Conservation (phyloP, 2,888 invertebrate species). For the Eupeodes luniger region DNA sequence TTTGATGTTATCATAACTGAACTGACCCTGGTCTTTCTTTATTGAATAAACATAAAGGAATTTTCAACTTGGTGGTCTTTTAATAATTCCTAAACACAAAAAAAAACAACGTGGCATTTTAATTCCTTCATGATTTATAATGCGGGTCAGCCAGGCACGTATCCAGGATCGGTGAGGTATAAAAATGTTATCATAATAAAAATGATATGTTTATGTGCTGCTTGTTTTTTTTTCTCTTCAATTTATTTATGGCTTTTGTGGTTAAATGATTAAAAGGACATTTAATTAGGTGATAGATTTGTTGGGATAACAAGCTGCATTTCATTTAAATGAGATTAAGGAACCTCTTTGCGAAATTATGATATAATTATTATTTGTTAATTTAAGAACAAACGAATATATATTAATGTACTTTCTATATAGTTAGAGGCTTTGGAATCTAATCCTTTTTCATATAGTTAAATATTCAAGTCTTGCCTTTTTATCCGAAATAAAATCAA, state of each 20-base stretch:
- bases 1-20: slow-evolving; percentile 53
- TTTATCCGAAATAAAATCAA: too few relatives aligned
- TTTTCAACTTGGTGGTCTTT: slow-evolving; percentile 40
- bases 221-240: slow-evolving; percentile 14
- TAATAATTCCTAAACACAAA: not conserved
- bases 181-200: slow-evolving; percentile 52
- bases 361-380: too few relatives aligned
- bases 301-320: not conserved
- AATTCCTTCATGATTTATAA: too few relatives aligned
- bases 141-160: too few relatives aligned
- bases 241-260: not conserved
- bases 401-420: too few relatives aligned
- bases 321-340: too few relatives aligned
- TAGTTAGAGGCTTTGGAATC: too few relatives aligned
- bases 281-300: slow-evolving; percentile 1
- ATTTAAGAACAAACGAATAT: too few relatives aligned
- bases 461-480: too few relatives aligned
- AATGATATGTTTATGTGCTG: slow-evolving; percentile 59
- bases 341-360: too few relatives aligned
- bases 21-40: slow-evolving; percentile 36
- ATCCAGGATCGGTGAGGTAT: slow-evolving; percentile 23
- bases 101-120: too few relatives aligned
- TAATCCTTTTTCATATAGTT: too few relatives aligned
- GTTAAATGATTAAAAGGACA: not conserved
- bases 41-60: slow-evolving; percentile 14